Percentiles rank a stretch among this genome's conserved stretches.
Evolutionary conservation across 2,797 vertebrate genomes (phyloP).

Genomic region (Pterois miles): DNA sequence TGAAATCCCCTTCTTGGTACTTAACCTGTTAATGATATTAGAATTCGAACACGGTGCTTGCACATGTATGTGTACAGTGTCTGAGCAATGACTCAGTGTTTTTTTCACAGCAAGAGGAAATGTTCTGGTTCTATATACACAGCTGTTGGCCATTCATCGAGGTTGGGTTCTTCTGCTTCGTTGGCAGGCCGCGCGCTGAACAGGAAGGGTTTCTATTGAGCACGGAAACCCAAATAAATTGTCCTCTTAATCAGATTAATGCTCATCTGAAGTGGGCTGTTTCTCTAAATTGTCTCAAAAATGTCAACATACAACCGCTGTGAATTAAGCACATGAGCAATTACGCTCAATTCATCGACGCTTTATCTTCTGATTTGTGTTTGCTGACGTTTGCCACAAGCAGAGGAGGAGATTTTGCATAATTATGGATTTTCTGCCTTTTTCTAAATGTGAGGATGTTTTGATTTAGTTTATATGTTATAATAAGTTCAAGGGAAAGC

Average conservation of each 20-base stretch:
- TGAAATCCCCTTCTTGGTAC: neutral
- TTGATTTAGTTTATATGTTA: neutral
- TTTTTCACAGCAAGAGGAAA: conserved; percentile 61
- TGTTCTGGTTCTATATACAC: conserved; percentile 74
- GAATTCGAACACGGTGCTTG: conserved; percentile 3
- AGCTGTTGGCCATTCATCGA: conserved; percentile 77
- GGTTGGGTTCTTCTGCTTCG: conserved; percentile 50
- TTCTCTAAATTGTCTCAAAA: conserved; percentile 52
- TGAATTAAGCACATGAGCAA: conserved; percentile 34
- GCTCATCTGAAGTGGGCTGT: conserved; percentile 63
- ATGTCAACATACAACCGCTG: conserved; percentile 52
- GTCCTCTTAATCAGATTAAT: conserved; percentile 78
- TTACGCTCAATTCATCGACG: conserved; percentile 16
- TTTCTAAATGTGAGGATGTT: neutral
- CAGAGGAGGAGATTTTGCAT: neutral
- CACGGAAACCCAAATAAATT: conserved; percentile 79
- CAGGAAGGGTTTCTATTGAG: conserved; percentile 71
- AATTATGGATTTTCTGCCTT: neutral
- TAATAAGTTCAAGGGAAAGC: neutral
- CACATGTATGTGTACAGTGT: conserved; percentile 10
- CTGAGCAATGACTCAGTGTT: conserved; percentile 50
- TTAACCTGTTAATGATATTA: neutral
- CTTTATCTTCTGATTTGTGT: conserved; percentile 27
- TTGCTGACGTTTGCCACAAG: conserved; percentile 13
- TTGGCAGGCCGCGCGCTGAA: conserved; percentile 40